A percentile compares a stretch with the other conserved stretches of the same genome.
phyloP scores from a whole-genome alignment of 2,113 vertebrate species.

The Pan paniscus region DNA sequence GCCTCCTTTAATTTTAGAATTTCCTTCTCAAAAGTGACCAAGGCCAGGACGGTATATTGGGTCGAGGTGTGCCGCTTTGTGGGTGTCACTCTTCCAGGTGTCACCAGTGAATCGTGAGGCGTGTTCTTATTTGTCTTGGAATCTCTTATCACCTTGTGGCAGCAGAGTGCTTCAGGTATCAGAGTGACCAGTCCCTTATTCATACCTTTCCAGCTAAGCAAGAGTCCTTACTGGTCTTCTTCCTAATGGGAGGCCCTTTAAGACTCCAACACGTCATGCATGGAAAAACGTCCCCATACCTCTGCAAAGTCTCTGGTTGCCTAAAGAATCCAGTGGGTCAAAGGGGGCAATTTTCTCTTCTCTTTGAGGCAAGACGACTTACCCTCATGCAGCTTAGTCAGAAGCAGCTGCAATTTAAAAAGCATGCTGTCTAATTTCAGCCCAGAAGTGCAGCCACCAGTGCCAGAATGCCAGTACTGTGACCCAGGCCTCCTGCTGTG shows the following conservation, averaged over 20 bases:
- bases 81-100: not conserved
- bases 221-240: not conserved
- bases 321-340: not conserved
- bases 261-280: not conserved
- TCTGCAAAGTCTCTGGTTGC: not conserved
- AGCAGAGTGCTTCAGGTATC: not conserved
- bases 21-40: not conserved
- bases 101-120: not conserved
- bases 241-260: not conserved
- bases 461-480: not conserved
- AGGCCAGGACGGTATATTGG: not conserved
- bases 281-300: not conserved
- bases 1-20: not conserved
- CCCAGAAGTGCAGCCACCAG: not conserved
- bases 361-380: not conserved
- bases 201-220: not conserved
- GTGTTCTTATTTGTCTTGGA: not conserved
- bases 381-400: not conserved
- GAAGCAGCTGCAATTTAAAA: not conserved
- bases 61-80: not conserved
- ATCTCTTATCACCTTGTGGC: not conserved
- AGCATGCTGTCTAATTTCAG: not conserved
- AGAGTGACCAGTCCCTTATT: not conserved
- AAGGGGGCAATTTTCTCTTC: not conserved
- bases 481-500: not conserved